Conservation (phyloP, 2,888 invertebrate species). For the Megalurothrips usitatus region DNA sequence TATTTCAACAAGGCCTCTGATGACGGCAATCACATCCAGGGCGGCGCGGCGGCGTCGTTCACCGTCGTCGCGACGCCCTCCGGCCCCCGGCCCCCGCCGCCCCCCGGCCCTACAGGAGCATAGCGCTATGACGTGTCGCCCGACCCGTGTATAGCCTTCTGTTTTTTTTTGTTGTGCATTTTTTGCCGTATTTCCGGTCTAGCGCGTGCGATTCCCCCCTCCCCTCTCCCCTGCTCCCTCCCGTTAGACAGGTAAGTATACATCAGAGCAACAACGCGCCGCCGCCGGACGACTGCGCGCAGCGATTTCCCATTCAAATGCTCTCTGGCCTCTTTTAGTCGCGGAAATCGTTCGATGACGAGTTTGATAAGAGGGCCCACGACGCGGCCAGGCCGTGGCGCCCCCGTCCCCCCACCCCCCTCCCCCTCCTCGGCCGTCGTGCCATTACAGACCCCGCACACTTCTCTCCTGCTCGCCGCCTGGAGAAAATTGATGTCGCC, state of each 20-base stretch:
- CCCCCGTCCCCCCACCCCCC: not conserved
- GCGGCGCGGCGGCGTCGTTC: not conserved
- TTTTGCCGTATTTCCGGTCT: not conserved
- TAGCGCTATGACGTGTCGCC: not conserved
- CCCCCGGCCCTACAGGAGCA: not conserved
- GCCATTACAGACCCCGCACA: too few species aligned
- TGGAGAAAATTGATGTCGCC: not conserved
- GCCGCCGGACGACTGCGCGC: too few species aligned
- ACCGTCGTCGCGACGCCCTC: not conserved
- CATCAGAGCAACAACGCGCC: too few species aligned
- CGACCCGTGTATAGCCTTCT: too few species aligned
- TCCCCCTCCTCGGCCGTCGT: not conserved
- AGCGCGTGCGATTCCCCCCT: not conserved
- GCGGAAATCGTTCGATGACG: too few species aligned
- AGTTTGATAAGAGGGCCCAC: too few species aligned
- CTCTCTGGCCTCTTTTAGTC: too few species aligned
- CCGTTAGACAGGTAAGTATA: not conserved
- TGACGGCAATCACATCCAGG: conserved; percentile 19
- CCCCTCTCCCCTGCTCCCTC: not conserved
- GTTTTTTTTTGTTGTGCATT: too few species aligned
- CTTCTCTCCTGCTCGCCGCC: not conserved
- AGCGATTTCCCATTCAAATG: too few species aligned
- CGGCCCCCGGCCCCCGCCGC: not conserved
- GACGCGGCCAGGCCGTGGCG: too few species aligned
- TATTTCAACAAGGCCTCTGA: conserved; percentile 16